Evolutionary conservation across 2,888 invertebrate species (phyloP).

Genomic region (Papilio elwesi): DNA sequence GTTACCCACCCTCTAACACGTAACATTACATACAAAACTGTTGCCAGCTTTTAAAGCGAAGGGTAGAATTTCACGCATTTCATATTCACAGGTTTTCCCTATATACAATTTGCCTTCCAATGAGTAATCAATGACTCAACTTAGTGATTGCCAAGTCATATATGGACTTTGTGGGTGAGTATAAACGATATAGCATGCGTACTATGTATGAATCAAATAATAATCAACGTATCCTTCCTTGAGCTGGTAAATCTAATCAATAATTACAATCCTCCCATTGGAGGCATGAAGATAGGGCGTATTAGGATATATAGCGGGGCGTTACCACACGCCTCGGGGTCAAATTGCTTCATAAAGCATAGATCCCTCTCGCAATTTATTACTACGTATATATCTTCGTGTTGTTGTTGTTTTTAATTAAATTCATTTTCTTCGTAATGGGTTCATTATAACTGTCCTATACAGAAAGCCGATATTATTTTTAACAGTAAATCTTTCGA

Average conservation of each 20-base stretch:
- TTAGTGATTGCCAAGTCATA: not conserved
- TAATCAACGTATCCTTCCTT: slow-evolving; percentile 22
- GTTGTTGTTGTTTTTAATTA: not conserved
- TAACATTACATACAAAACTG: not conserved
- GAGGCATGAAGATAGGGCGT: slow-evolving; percentile 44
- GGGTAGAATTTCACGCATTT: not conserved
- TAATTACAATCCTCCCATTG: slow-evolving; percentile 43
- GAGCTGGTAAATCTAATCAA: slow-evolving; percentile 36
- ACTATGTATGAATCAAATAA: slow-evolving; percentile 21
- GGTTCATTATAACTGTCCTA: not conserved
- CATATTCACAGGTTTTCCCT: slow-evolving; percentile 12
- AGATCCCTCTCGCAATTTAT: not conserved
- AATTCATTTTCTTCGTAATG: not conserved
- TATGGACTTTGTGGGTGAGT: not conserved
- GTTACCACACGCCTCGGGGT: slow-evolving; percentile 45
- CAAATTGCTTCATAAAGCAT: slow-evolving; percentile 42
- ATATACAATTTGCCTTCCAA: not conserved
- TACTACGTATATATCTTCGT: not conserved
- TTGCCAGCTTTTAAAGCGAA: not conserved
- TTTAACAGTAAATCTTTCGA: not conserved
- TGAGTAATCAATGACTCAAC: slow-evolving; percentile 30
- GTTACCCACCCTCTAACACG: too few species aligned
- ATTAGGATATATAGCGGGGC: slow-evolving; percentile 47
- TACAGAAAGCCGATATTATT: not conserved
- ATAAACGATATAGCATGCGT: not conserved